Evolutionary conservation across 2,797 vertebrate genomes (phyloP).

Genomic region (Pteropus rufus): DNA sequence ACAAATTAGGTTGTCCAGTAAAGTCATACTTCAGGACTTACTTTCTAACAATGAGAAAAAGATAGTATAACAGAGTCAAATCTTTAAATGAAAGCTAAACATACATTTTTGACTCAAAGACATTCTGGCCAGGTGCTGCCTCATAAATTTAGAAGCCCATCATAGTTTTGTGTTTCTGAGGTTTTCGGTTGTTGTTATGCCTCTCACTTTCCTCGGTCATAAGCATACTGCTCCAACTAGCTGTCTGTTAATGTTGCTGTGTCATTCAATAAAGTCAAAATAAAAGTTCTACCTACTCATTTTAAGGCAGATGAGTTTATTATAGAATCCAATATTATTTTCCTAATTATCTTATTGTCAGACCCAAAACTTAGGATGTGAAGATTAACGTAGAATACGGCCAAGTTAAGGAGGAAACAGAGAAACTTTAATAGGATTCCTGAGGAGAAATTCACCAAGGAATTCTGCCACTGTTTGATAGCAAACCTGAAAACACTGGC

Average conservation of each 20-base stretch:
- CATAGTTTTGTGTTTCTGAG: background rate
- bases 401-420: background rate
- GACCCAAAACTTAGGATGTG: background rate
- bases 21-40: background rate
- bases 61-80: background rate
- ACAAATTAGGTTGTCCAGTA: background rate
- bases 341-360: slow-evolving; percentile 32
- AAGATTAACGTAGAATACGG: slow-evolving; percentile 11
- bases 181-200: background rate
- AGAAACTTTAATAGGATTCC: background rate
- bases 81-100: background rate
- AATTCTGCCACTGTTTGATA: background rate
- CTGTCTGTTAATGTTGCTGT: background rate
- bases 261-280: background rate
- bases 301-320: background rate
- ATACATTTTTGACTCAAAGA: background rate
- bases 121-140: background rate
- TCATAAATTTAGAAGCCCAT: background rate
- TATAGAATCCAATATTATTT: background rate
- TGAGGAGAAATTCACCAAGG: background rate
- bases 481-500: background rate
- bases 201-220: background rate
- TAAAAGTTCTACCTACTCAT: slow-evolving; percentile 12
- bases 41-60: background rate
- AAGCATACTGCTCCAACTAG: background rate